Evolutionary conservation across 1,140 invertebrate genomes (phyloP).

Genomic region (Aphelinus atriplicis): DNA sequence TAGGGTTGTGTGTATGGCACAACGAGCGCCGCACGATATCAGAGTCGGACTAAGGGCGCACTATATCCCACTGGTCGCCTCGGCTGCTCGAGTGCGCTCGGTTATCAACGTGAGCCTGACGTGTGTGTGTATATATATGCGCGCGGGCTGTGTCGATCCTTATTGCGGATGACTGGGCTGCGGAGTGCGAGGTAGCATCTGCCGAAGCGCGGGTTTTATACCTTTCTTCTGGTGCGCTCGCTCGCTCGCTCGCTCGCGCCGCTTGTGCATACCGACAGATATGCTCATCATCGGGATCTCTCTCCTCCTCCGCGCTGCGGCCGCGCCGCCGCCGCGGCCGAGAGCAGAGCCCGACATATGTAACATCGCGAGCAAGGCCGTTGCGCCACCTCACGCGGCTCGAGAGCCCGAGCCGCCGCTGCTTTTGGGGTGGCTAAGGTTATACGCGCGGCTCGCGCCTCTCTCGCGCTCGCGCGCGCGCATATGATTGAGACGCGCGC

Average conservation of each 20-base stretch:
- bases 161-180: conserved; percentile 56
- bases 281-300: conserved; percentile 11
- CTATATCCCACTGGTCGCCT: too few relatives aligned
- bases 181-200: conserved; percentile 59
- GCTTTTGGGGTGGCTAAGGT: conserved; percentile 48
- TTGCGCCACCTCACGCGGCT: conserved; percentile 52
- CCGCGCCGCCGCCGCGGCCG: neutral
- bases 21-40: too few relatives aligned
- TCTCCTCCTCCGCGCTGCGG: conserved; percentile 3
- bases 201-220: conserved; percentile 59
- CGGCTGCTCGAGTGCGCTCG: too few relatives aligned
- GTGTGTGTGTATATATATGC: conserved; percentile 2
- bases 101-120: too few relatives aligned
- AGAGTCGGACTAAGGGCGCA: too few relatives aligned
- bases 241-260: too few relatives aligned
- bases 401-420: conserved; percentile 6
- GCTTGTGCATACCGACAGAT: neutral
- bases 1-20: too few relatives aligned
- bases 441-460: conserved; percentile 21
- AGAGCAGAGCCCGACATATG: conserved; percentile 51
- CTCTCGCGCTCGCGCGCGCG: too few relatives aligned
- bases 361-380: conserved; percentile 63
- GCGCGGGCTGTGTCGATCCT: conserved; percentile 38
- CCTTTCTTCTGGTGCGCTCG: conserved; percentile 48
- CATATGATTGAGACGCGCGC: too few relatives aligned